Conservation (phyloP, 2,888 invertebrate genomes). For the Bellardia pandia region DNA sequence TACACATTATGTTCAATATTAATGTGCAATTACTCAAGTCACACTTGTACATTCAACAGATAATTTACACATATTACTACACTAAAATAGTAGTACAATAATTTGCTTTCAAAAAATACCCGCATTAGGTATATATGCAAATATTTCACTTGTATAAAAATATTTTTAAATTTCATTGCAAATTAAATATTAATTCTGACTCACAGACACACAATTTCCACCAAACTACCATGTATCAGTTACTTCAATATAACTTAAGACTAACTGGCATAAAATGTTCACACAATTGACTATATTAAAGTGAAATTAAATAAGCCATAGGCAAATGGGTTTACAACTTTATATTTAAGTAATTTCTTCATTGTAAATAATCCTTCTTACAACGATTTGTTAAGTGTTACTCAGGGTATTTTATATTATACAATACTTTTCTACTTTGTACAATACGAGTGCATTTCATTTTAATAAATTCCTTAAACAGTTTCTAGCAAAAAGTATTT, state of each 20-base stretch:
- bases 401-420: conserved; percentile 9
- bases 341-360: not conserved
- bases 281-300: not conserved
- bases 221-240: not conserved
- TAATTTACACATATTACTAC: too few relatives aligned
- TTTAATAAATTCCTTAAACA: conserved; percentile 16
- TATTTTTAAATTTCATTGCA: too few relatives aligned
- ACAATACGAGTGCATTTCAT: not conserved
- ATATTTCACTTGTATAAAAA: too few relatives aligned
- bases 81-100: too few relatives aligned
- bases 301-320: not conserved
- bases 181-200: too few relatives aligned
- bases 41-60: too few relatives aligned
- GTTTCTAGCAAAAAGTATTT: not conserved
- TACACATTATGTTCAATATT: too few relatives aligned
- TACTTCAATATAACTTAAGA: not conserved
- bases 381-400: conserved; percentile 20
- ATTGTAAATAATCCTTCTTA: conserved; percentile 9
- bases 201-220: too few relatives aligned
- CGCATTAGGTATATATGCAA: too few relatives aligned
- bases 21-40: too few relatives aligned
- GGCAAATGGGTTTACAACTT: not conserved
- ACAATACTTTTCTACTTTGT: not conserved
- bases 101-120: too few relatives aligned
- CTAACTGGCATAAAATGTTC: not conserved